Base-by-base conservation (phyloP, 2,888 invertebrate species). In the Liposcelis brunnea region DNA sequence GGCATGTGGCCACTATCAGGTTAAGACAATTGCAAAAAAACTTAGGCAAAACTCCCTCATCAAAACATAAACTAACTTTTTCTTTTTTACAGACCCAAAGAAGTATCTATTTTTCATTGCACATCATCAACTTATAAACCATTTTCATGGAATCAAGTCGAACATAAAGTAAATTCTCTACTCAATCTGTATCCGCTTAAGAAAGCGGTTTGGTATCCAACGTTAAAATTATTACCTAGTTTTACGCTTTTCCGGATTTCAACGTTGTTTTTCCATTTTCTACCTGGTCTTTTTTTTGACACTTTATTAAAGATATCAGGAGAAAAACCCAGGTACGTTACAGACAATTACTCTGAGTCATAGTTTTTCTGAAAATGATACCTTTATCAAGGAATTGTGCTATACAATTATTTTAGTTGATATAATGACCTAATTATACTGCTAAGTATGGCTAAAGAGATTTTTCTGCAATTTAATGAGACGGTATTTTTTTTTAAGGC, bases 81-180 rank as follows among this genome's bases (percentile, higher is more conserved):
- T n/a, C n/a, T n/a, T n/a, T n/a, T n/a, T n/a, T 61, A 31, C 58
- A 76, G 72, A 49, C 72, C 66, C 0, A 70, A 59, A 16, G 62
- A 72, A 2, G 57, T 80, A 11, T 67, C 81, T 21, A 77, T 97
- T n/a, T 93, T 84, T 66, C 94, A 97, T 59, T 80, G 84, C 55
- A 89, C 93, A 0, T 83, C 93, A 0, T 91, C 94, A 31, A 82
- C 84, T 0, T 73, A 80, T 52, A 87, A 83, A 50, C 91, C 93
- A 0, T 86, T 95, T 68, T 74, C 72, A 7, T 97, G 95, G 86
- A 67, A 69, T 0, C 61, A 64, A n/a, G 59, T 95, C 8, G 77
- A 82, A 50, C 60, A 71, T 21, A 71, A 74, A 46, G 69, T 87
- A 38, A 80, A 83, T 52, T 60, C 59, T 0, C 73, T 74, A 52